Evolutionary conservation across 2,113 vertebrate genomes (phyloP).

Genomic region (Eidolon helvum): DNA sequence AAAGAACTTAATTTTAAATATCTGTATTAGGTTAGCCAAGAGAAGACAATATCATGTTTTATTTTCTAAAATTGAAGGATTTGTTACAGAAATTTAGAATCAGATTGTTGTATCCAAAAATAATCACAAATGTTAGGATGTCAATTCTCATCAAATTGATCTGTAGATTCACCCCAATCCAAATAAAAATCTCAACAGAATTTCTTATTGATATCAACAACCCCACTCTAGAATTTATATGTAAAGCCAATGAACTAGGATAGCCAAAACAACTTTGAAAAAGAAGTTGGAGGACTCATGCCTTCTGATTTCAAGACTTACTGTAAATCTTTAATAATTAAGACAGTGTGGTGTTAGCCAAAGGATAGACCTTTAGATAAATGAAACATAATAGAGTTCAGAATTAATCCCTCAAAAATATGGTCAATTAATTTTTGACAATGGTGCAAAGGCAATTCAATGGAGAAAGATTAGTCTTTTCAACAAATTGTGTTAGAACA

Average conservation of each 20-base stretch:
- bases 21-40: neutral
- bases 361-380: neutral
- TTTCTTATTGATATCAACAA: neutral
- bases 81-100: neutral
- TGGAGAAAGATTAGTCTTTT: neutral
- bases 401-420: neutral
- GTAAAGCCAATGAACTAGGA: neutral
- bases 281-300: neutral
- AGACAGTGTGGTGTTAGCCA: neutral
- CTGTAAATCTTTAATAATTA: neutral
- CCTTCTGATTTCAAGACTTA: conserved; percentile 1
- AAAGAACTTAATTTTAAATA: neutral
- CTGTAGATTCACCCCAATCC: neutral
- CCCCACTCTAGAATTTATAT: neutral
- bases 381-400: neutral
- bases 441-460: neutral
- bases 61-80: neutral
- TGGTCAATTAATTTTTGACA: neutral
- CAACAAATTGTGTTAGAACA: neutral
- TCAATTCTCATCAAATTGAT: neutral
- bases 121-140: neutral
- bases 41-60: neutral
- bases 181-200: neutral
- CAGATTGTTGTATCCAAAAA: neutral
- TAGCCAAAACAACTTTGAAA: neutral